phyloP scores from a whole-genome alignment of 2,888 invertebrate species.

The Phlogophora meticulosa region DNA sequence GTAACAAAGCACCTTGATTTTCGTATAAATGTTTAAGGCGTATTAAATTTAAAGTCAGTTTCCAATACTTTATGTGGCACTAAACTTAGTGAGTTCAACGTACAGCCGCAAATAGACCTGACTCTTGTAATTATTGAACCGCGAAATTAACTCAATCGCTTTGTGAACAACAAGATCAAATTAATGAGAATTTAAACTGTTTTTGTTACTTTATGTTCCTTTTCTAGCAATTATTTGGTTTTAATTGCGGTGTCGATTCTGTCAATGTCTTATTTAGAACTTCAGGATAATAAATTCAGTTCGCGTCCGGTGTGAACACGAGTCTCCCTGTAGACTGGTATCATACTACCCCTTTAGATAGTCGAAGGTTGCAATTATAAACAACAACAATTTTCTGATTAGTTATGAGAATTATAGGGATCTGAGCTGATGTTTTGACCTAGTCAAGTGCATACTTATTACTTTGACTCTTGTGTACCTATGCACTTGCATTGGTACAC shows the following conservation, averaged over 20 bases:
- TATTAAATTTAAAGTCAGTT: constrained; percentile 21
- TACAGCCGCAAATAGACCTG: constrained; percentile 32
- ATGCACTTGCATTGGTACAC: no score
- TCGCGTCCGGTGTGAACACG: neutral
- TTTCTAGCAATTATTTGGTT: constrained; percentile 5
- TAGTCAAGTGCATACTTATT: no score
- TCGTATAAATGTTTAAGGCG: constrained; percentile 15
- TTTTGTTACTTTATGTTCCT: constrained; percentile 4
- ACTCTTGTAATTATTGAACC: constrained; percentile 55
- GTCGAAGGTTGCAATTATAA: neutral
- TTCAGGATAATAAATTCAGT: neutral
- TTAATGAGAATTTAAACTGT: constrained; percentile 37
- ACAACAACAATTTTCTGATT: neutral
- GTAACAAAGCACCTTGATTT: neutral
- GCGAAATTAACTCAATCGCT: constrained; percentile 55
- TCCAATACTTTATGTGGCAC: constrained; percentile 6
- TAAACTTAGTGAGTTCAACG: constrained; percentile 45
- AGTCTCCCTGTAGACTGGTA: neutral
- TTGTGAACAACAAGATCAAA: constrained; percentile 43
- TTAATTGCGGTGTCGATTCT: neutral
- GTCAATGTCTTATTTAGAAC: neutral
- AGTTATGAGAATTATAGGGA: neutral
- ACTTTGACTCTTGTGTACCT: no score
- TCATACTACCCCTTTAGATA: neutral
- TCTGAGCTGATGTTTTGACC: neutral